Evolutionary conservation across 2,797 vertebrate genomes (phyloP).

Genomic region (Tinamus major): DNA sequence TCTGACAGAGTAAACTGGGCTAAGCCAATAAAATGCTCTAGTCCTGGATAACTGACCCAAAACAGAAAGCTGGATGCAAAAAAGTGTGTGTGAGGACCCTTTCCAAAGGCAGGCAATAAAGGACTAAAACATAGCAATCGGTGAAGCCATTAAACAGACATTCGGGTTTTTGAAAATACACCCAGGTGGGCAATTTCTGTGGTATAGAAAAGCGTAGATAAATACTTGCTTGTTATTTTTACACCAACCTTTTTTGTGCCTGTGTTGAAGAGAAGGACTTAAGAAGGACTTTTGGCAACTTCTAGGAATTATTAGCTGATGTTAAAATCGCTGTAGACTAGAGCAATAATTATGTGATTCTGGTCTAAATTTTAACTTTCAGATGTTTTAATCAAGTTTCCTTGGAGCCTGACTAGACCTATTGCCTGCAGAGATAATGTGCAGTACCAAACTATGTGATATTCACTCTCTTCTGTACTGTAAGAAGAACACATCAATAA

Average conservation of each 20-base stretch:
- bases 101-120: not conserved
- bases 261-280: constrained; percentile 1
- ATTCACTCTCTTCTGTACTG: not conserved
- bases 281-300: not conserved
- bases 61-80: not conserved
- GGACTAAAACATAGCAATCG: not conserved
- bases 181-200: not conserved
- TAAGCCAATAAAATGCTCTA: not conserved
- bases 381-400: not conserved
- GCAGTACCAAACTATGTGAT: not conserved
- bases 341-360: not conserved
- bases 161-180: not conserved
- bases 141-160: not conserved
- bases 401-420: not conserved
- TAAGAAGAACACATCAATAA: not conserved
- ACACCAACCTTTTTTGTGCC: not conserved
- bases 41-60: not conserved
- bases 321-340: not conserved
- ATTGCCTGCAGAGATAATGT: not conserved
- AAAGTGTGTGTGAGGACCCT: not conserved
- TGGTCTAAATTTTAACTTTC: not conserved
- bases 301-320: not conserved
- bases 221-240: not conserved
- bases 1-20: not conserved
- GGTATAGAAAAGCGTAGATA: not conserved